Conservation (phyloP, 2,888 invertebrate genomes). For the Synergus itoensis region DNA sequence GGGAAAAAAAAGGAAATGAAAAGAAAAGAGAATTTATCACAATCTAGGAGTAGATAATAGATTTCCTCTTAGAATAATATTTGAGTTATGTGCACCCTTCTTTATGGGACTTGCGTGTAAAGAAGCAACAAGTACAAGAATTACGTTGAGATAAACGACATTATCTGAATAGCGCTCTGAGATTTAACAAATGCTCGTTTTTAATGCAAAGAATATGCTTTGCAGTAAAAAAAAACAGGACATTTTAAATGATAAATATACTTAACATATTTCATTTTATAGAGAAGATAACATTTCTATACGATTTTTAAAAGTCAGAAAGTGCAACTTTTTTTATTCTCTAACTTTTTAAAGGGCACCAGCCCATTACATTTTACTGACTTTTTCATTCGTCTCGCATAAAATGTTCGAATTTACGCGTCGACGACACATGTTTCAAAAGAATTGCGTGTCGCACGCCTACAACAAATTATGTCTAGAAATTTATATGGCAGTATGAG, state of each 20-base stretch:
- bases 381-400: conserved; percentile 37
- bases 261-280: too few relatives aligned
- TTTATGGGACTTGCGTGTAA: conserved; percentile 35
- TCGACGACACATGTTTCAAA: conserved; percentile 9
- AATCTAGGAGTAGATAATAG: conserved; percentile 30
- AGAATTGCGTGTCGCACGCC: conserved; percentile 17
- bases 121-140: conserved; percentile 39
- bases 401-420: conserved; percentile 39
- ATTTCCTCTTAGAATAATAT: conserved; percentile 37
- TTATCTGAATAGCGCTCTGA: neutral
- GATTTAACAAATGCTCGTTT: neutral
- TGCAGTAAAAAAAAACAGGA: neutral
- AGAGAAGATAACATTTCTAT: neutral
- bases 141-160: neutral
- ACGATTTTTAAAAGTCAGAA: neutral
- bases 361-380: conserved; percentile 13
- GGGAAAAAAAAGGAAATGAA: neutral
- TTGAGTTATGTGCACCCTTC: conserved; percentile 34
- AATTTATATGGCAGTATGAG: neutral
- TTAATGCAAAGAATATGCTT: conserved; percentile 2
- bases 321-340: neutral
- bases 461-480: conserved; percentile 6
- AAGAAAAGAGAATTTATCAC: conserved; percentile 4
- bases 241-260: too few relatives aligned
- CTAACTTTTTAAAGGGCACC: conserved; percentile 1